A percentile compares a stretch with the other conserved stretches of the same genome.
phyloP scores from a whole-genome alignment of 2,113 vertebrate species.

The Podarcis muralis region DNA sequence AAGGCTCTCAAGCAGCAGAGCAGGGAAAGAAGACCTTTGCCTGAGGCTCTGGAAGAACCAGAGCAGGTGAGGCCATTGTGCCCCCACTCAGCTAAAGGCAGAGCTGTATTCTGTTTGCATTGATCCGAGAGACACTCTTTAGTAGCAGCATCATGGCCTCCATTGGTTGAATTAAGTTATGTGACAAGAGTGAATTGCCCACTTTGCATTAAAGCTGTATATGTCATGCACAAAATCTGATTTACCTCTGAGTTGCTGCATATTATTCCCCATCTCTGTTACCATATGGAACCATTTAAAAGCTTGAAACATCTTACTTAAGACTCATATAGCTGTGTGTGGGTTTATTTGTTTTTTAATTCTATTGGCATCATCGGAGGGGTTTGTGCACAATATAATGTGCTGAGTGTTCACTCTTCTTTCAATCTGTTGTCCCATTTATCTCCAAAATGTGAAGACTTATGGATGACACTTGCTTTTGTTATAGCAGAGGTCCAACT shows the following conservation, averaged over 20 bases:
- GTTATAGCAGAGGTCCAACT: slow-evolving; percentile 36
- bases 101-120: neutral
- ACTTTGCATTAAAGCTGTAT: slow-evolving; percentile 17
- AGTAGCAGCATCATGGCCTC: slow-evolving; percentile 3
- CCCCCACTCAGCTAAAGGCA: neutral
- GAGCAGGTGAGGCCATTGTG: neutral
- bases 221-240: slow-evolving; percentile 39
- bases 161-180: slow-evolving; percentile 12
- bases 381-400: slow-evolving; percentile 60
- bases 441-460: slow-evolving; percentile 60
- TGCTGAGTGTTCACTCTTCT: slow-evolving; percentile 63
- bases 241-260: slow-evolving; percentile 45
- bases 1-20: neutral
- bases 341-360: slow-evolving; percentile 21
- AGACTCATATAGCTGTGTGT: slow-evolving; percentile 40
- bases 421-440: slow-evolving; percentile 63
- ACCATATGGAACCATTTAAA: slow-evolving; percentile 42
- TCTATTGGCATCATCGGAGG: slow-evolving; percentile 50
- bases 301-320: slow-evolving; percentile 36
- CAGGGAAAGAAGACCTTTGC: neutral
- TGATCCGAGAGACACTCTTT: neutral
- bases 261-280: slow-evolving; percentile 40
- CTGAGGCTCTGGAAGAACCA: neutral
- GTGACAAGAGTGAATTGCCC: slow-evolving; percentile 27
- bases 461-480: slow-evolving; percentile 66